phyloP scores from a whole-genome alignment of 92 coral and sea anemone genomes.

The Paragorgia papillata region DNA sequence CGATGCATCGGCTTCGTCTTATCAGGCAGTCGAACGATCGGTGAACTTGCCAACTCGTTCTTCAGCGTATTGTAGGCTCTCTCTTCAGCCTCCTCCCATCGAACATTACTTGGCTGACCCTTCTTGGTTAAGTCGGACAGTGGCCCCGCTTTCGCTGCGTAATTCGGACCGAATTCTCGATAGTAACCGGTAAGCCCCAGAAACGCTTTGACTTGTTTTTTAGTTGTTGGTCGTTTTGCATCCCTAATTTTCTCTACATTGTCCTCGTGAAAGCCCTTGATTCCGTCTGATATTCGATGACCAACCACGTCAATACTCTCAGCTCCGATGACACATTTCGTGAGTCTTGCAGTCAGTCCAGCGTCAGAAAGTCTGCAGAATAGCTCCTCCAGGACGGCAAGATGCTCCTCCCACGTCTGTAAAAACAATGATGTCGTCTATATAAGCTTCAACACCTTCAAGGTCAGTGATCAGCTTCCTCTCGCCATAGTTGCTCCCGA shows the following conservation, averaged over 20 bases:
- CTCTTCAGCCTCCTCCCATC: slow-evolving; percentile 19
- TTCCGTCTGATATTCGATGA: slow-evolving; percentile 34
- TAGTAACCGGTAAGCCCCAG: slow-evolving; percentile 58
- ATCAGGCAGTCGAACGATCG: slow-evolving; percentile 30
- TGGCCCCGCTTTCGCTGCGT: slow-evolving; percentile 48
- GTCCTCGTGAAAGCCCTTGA: slow-evolving; percentile 28
- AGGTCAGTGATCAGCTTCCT: slow-evolving; percentile 42
- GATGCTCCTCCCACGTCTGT: slow-evolving; percentile 51
- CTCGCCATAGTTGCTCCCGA: slow-evolving; percentile 52
- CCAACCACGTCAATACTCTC: slow-evolving; percentile 37
- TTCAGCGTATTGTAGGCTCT: slow-evolving; percentile 13
- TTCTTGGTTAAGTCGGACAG: slow-evolving; percentile 46
- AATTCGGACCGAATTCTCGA: slow-evolving; percentile 61
- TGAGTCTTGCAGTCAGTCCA: slow-evolving; percentile 30
- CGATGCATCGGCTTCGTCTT: slow-evolving; percentile 51
- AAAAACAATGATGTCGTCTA: slow-evolving; percentile 27
- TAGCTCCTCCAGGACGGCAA: not conserved
- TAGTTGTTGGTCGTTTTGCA: slow-evolving; percentile 35
- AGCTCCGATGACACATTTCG: slow-evolving; percentile 43
- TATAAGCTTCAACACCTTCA: slow-evolving; percentile 32
- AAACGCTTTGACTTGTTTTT: slow-evolving; percentile 54
- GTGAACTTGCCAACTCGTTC: not conserved
- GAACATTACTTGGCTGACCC: slow-evolving; percentile 23
- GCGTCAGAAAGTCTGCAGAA: not conserved
- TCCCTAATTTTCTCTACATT: slow-evolving; percentile 7